Percentiles rank a stretch among this genome's conserved stretches.
phyloP scores from a whole-genome alignment of 2,113 vertebrate species.

The Nycticorax nycticorax region DNA sequence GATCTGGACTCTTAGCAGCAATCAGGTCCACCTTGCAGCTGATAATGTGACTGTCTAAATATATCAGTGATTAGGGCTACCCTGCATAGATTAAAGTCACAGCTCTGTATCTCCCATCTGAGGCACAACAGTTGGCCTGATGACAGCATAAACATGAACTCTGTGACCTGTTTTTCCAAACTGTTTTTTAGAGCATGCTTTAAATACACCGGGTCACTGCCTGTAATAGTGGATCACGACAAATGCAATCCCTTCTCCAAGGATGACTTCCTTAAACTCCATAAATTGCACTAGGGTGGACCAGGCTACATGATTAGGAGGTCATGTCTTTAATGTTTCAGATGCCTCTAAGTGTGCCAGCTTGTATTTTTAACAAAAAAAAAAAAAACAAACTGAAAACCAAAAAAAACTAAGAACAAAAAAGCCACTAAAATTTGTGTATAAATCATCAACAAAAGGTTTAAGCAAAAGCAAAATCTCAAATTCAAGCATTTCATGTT shows the following conservation, averaged over 20 bases:
- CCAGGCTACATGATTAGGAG: not conserved
- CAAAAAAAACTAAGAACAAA: not conserved
- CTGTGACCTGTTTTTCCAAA: slow-evolving; percentile 39
- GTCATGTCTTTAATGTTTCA: not conserved
- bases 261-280: not conserved
- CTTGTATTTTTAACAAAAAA: not conserved
- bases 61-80: slow-evolving; percentile 34
- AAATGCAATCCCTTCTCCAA: not conserved
- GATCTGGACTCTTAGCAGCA: not conserved
- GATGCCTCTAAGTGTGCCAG: not conserved
- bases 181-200: not conserved
- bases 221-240: not conserved
- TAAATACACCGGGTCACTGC: not conserved
- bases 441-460: not conserved
- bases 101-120: slow-evolving; percentile 25
- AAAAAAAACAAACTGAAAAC: not conserved
- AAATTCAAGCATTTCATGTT: not conserved
- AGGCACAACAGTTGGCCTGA: slow-evolving; percentile 2
- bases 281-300: not conserved
- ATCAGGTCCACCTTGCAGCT: slow-evolving; percentile 2
- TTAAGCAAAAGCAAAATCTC: not conserved
- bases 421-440: not conserved
- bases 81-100: slow-evolving; percentile 39
- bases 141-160: slow-evolving; percentile 49
- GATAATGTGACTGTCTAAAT: slow-evolving; percentile 49